phyloP scores from a whole-genome alignment of 2,113 vertebrate species.

The Aspiorhynchus laticeps region DNA sequence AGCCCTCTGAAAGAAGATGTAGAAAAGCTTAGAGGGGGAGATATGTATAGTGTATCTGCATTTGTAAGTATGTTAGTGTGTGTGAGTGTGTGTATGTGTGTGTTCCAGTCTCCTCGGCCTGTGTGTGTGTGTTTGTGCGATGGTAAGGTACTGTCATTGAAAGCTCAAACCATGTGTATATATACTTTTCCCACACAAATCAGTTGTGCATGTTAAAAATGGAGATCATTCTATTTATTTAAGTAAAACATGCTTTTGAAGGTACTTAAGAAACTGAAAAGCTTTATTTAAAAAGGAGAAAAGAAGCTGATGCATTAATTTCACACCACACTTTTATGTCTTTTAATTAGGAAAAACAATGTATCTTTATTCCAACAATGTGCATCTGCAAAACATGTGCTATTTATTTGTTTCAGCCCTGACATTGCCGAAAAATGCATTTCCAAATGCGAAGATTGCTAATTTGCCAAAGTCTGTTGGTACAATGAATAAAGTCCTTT shows the following conservation, averaged over 20 bases:
- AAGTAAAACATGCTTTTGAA: conserved; percentile 83
- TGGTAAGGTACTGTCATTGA: conserved; percentile 66
- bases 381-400: conserved; percentile 76
- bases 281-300: conserved; percentile 84
- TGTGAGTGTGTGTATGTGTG: background rate
- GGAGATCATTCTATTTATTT: conserved; percentile 86
- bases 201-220: conserved; percentile 85
- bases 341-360: conserved; percentile 79
- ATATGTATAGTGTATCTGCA: conserved; percentile 51
- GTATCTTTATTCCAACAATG: conserved; percentile 72
- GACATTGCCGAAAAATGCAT: conserved; percentile 75
- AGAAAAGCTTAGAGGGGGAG: conserved; percentile 44
- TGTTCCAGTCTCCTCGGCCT: background rate
- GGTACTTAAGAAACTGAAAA: conserved; percentile 81
- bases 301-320: conserved; percentile 68
- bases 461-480: conserved; percentile 85
- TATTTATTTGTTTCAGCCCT: conserved; percentile 82
- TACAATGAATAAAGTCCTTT: conserved; percentile 82
- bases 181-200: conserved; percentile 78
- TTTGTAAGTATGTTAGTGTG: conserved; percentile 27
- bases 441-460: conserved; percentile 79
- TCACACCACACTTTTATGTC: conserved; percentile 73
- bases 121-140: conserved; percentile 44
- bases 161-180: conserved; percentile 75
- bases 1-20: conserved; percentile 68